Base-by-base conservation (phyloP, 2,113 vertebrate genomes). In the Dicerorhinus sumatrensis region DNA sequence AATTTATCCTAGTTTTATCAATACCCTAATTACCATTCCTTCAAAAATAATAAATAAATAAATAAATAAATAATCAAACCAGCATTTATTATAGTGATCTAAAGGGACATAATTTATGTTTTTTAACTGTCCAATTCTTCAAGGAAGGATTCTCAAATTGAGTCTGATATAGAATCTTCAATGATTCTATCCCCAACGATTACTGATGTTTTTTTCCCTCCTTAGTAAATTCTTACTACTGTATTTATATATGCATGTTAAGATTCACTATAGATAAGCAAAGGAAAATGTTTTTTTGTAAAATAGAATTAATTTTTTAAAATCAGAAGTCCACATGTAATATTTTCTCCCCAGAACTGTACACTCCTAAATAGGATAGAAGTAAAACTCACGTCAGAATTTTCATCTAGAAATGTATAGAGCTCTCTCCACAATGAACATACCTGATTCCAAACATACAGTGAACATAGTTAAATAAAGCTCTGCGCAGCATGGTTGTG, bases 401-500 rank as follows among this genome's bases (percentile, higher is more conserved):
- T 65, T 60, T 67, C 65, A 42, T 29, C 92, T 79, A 73, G 63
- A 76, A 92, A 84, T 60, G 1, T 33, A 16, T 58, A 36, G 42
- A 85, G n/a, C 3, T 18, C 54, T 62, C 25, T 89, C 14, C 9
- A 58, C 1, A 46, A 36, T 3, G 8, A 79, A 94, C 98, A 0
- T 97, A 99, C 99, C 99, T 99, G 98, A 99, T 99, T 98, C 99
- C 99, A 96, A 99, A 99, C 99, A 99, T 99, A 98, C 99, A 99
- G 98, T 99, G 99, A 85, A 99, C 99, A 48, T 99, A 99, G 98
- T 99, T 99, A 98, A 99, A 99, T 97, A 99, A 99, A 94, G 99
- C 99, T 98, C 99, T 99, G 97, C 99, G 98, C 92, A 99, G 97
- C 16, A 97, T 99, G 97, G 98, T 99, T 48, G 99, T 99, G 96